Conservation (phyloP, 1,140 invertebrate genomes). For the Drosophila bocki region DNA sequence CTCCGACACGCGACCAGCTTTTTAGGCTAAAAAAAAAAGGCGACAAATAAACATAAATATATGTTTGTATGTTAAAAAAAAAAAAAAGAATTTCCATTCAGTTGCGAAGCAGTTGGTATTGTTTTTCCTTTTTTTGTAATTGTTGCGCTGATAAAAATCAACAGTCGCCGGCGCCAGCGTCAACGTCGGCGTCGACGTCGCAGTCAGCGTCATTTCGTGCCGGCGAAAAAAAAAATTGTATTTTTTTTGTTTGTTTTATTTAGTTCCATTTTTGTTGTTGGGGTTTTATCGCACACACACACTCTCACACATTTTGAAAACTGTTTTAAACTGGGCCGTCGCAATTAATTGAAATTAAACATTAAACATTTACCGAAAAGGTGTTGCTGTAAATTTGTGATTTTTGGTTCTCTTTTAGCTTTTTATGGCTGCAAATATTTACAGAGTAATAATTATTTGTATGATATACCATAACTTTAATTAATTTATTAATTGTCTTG, state of each 20-base stretch:
- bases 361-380: slow-evolving; percentile 61
- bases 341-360: slow-evolving; percentile 64
- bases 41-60: slow-evolving; percentile 22
- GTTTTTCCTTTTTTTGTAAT: slow-evolving; percentile 12
- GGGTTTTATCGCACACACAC: slow-evolving; percentile 41
- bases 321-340: slow-evolving; percentile 36
- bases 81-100: slow-evolving; percentile 69
- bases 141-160: slow-evolving; percentile 67
- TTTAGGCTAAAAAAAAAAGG: slow-evolving; percentile 6
- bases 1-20: slow-evolving; percentile 19
- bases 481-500: background rate
- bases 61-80: slow-evolving; percentile 12
- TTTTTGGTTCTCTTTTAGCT: background rate
- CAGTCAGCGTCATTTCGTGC: slow-evolving; percentile 26
- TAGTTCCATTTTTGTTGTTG: slow-evolving; percentile 17
- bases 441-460: background rate
- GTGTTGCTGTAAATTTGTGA: slow-evolving; percentile 11
- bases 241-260: slow-evolving; percentile 31
- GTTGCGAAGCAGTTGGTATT: slow-evolving; percentile 27
- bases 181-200: slow-evolving; percentile 12
- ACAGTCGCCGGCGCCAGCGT: slow-evolving; percentile 37
- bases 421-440: slow-evolving; percentile 10
- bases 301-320: background rate
- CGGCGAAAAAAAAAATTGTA: slow-evolving; percentile 25
- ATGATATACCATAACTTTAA: background rate